A percentile compares a stretch with the other conserved stretches of the same genome.
Evolutionary conservation across 2,113 vertebrate genomes (phyloP).

Genomic region (Phylloscopus trochilus): DNA sequence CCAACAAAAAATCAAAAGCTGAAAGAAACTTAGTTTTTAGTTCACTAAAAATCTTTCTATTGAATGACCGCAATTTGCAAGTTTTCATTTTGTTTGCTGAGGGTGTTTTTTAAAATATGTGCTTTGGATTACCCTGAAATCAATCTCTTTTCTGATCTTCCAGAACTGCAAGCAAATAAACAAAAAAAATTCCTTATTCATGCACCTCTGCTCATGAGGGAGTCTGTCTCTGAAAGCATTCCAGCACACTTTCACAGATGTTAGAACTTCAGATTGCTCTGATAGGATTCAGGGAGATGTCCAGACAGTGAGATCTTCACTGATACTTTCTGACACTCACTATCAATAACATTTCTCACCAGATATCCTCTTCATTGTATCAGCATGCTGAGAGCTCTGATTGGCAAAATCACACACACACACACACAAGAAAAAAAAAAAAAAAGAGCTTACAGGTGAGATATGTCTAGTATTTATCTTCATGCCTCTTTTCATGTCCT

Average conservation of each 20-base stretch:
- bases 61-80: not conserved
- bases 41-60: not conserved
- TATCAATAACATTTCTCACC: not conserved
- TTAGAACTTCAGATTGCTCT: not conserved
- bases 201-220: not conserved
- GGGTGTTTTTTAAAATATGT: not conserved
- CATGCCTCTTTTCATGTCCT: not conserved
- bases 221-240: not conserved
- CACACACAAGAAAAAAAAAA: not conserved
- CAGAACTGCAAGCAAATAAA: not conserved
- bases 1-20: not conserved
- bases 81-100: not conserved
- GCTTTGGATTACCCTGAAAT: conserved; percentile 1
- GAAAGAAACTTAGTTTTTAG: not conserved
- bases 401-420: not conserved
- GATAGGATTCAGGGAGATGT: not conserved
- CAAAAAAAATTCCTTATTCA: not conserved
- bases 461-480: not conserved
- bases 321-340: not conserved
- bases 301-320: not conserved
- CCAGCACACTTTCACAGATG: not conserved
- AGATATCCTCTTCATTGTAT: not conserved
- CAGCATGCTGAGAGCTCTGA: not conserved
- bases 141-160: conserved; percentile 8
- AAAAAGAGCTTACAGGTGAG: not conserved